Conservation (phyloP, 2,113 vertebrate species). For the Leptobrachium leishanense region DNA sequence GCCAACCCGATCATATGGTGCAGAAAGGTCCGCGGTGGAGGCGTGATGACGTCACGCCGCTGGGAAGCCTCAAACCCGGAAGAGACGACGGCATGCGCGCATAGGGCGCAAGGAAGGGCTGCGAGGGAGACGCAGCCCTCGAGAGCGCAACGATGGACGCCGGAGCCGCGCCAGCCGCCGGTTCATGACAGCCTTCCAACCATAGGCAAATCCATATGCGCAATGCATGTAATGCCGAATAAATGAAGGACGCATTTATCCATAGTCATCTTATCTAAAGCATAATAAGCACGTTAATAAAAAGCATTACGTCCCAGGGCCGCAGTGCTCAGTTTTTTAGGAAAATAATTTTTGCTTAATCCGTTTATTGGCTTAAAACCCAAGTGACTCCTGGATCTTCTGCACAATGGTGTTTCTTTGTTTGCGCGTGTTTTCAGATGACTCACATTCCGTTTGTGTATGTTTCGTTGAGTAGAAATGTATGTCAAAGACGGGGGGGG, state of each 20-base stretch:
- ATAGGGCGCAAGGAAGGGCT: too few species aligned
- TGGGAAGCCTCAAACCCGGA: too few species aligned
- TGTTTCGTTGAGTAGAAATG: conserved; percentile 7
- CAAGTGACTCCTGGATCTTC: background rate
- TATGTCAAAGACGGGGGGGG: background rate
- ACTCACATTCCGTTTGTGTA: background rate
- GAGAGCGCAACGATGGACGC: too few species aligned
- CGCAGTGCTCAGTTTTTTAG: conserved; percentile 12
- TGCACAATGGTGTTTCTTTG: background rate
- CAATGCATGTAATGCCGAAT: conserved; percentile 25
- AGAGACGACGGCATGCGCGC: too few species aligned
- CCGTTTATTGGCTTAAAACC: conserved; percentile 29
- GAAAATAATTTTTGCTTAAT: conserved; percentile 14
- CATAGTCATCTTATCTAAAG: conserved; percentile 9
- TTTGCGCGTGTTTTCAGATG: background rate
- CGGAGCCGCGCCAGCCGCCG: too few species aligned
- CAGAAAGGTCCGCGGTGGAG: too few species aligned
- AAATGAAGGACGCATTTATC: conserved; percentile 22
- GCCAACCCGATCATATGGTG: too few species aligned
- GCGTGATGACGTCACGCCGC: too few species aligned
- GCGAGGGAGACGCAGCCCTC: too few species aligned
- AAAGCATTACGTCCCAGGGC: conserved; percentile 10
- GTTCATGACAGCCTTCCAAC: conserved; percentile 20
- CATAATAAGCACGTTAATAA: conserved; percentile 21
- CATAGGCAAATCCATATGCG: conserved; percentile 28